These are phyloP conservation scores for Gnathonemus longibarbis DNA, from an alignment of 2,113 vertebrate species.

Conservation along the genomic window DNA sequence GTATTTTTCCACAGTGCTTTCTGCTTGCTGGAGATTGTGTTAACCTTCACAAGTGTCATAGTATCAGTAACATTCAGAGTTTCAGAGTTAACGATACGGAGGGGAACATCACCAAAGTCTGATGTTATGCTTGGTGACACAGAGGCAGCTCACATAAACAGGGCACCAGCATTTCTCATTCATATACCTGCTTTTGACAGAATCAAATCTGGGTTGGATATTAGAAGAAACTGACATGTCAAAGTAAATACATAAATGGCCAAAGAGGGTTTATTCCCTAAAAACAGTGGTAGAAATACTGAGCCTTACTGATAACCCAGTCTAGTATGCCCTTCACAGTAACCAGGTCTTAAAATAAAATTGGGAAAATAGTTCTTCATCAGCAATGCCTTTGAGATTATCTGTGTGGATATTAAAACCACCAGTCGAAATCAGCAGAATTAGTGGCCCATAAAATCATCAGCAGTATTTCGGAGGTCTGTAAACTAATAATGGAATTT, in stretches of 20 bases:
- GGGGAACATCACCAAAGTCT: not conserved
- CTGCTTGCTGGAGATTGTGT: not conserved
- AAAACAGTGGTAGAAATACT: not conserved
- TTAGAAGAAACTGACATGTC: not conserved
- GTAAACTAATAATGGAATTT: not conserved
- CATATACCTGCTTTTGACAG: not conserved
- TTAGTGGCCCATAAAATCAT: not conserved
- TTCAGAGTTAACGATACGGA: not conserved
- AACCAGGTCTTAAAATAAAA: not conserved
- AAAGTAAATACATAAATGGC: not conserved
- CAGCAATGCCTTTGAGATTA: not conserved
- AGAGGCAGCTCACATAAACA: not conserved
- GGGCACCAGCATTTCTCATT: not conserved
- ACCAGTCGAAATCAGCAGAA: not conserved
- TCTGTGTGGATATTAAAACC: not conserved
- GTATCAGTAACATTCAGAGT: not conserved
- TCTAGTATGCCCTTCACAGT: not conserved
- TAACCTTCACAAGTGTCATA: not conserved
- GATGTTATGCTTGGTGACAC: slow-evolving; percentile 9
- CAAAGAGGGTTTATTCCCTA: not conserved
- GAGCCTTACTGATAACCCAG: not conserved
- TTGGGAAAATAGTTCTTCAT: not conserved
- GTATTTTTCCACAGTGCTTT: not conserved
- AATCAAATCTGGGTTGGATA: not conserved
- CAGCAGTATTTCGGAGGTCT: not conserved